Percentiles rank a stretch among this genome's conserved stretches.
Conservation (phyloP, 2,888 invertebrate species). For the Galeopsomyia nigrocyanea region DNA sequence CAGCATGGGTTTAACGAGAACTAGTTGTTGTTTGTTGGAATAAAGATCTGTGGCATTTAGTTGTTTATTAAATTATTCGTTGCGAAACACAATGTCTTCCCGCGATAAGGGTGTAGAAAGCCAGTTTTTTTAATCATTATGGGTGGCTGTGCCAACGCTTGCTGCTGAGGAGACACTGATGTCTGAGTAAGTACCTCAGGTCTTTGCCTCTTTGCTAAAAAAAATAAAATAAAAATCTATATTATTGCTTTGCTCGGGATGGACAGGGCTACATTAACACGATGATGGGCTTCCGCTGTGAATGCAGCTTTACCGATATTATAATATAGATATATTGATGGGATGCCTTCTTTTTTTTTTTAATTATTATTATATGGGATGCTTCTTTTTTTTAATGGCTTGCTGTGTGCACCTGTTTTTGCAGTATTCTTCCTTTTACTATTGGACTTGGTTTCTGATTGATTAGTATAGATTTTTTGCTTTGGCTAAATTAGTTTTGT, state of each 20-base stretch:
- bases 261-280: too few species aligned
- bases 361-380: too few species aligned
- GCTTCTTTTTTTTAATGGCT: slow-evolving; percentile 34
- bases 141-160: slow-evolving; percentile 7
- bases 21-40: slow-evolving; percentile 37
- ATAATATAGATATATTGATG: too few species aligned
- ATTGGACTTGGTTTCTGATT: not conserved
- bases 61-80: slow-evolving; percentile 32
- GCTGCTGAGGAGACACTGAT: slow-evolving; percentile 28
- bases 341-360: too few species aligned
- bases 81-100: too few species aligned
- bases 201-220: slow-evolving; percentile 19
- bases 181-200: slow-evolving; percentile 43
- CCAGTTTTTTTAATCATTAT: too few species aligned
- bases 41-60: slow-evolving; percentile 44
- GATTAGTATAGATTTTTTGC: not conserved
- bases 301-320: too few species aligned
- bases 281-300: too few species aligned
- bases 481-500: not conserved
- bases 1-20: not conserved
- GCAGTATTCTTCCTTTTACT: slow-evolving; percentile 15
- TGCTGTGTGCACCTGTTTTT: slow-evolving; percentile 41
- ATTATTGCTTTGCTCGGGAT: too few species aligned
- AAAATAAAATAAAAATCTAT: too few species aligned
- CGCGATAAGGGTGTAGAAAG: too few species aligned